Conservation (phyloP, 2,113 vertebrate species). For the Apodemus speciosus region DNA sequence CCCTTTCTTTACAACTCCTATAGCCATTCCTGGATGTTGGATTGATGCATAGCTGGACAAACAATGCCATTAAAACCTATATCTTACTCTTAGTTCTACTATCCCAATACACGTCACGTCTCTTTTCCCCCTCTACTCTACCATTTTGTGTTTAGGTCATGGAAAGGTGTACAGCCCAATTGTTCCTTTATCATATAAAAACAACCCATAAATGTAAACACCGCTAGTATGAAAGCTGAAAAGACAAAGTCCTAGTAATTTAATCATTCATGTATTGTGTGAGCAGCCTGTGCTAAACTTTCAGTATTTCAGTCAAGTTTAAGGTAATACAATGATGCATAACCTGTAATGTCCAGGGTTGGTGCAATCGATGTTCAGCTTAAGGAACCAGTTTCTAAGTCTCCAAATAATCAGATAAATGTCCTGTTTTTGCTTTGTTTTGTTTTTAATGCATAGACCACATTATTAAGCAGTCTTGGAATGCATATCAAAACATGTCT, state of each 20-base stretch:
- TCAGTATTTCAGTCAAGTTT: constrained; percentile 39
- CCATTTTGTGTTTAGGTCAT: background rate
- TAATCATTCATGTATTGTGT: constrained; percentile 39
- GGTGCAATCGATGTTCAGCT: background rate
- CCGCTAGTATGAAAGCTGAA: constrained; percentile 24
- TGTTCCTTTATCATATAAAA: constrained; percentile 27
- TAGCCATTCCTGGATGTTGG: constrained; percentile 27
- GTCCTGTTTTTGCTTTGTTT: background rate
- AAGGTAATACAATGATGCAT: constrained; percentile 27
- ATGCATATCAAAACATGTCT: constrained; percentile 36
- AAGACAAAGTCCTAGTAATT: constrained; percentile 32
- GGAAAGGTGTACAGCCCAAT: background rate
- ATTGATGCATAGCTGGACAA: constrained; percentile 12
- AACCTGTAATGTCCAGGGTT: constrained; percentile 15
- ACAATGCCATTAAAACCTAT: background rate
- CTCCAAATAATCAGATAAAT: constrained; percentile 7
- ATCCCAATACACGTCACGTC: background rate
- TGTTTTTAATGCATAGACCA: constrained; percentile 4
- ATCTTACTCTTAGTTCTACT: constrained; percentile 25
- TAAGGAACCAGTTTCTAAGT: constrained; percentile 31
- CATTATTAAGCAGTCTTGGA: constrained; percentile 21
- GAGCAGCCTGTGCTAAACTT: background rate
- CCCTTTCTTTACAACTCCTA: constrained; percentile 35
- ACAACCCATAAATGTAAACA: constrained; percentile 37
- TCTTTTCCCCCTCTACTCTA: background rate